phyloP scores from a whole-genome alignment of 1,140 invertebrate genomes.

The Andricus grossulariae region DNA sequence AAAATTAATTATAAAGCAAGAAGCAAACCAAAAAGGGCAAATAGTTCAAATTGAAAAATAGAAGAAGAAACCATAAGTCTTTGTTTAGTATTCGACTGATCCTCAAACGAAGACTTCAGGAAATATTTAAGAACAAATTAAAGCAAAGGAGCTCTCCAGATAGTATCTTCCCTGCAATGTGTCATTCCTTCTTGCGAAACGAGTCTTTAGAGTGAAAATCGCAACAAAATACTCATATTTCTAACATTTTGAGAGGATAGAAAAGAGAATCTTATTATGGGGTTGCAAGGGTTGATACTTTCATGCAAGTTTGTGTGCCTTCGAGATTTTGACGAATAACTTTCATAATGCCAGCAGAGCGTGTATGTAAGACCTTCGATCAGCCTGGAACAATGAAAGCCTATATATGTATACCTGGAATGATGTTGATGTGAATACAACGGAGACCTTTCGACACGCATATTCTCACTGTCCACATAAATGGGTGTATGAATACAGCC shows the following conservation, averaged over 20 bases:
- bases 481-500: constrained; percentile 45
- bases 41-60: no score
- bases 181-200: background rate
- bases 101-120: background rate
- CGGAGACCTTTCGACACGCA: constrained; percentile 44
- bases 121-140: background rate
- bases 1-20: no score
- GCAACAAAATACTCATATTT: constrained; percentile 1
- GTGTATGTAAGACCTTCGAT: constrained; percentile 17
- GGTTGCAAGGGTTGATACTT: background rate
- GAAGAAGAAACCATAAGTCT: no score
- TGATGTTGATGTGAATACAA: constrained; percentile 20
- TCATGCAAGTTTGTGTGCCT: background rate
- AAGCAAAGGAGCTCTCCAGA: background rate
- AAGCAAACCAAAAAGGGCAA: no score
- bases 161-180: background rate
- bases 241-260: background rate
- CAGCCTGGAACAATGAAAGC: background rate
- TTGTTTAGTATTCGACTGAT: no score
- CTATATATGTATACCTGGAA: background rate
- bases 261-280: background rate
- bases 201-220: background rate
- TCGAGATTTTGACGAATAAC: background rate
- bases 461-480: constrained; percentile 34
- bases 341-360: constrained; percentile 17